Conservation (phyloP, 2,113 vertebrate genomes). For the Andinoacara biseriatus region DNA sequence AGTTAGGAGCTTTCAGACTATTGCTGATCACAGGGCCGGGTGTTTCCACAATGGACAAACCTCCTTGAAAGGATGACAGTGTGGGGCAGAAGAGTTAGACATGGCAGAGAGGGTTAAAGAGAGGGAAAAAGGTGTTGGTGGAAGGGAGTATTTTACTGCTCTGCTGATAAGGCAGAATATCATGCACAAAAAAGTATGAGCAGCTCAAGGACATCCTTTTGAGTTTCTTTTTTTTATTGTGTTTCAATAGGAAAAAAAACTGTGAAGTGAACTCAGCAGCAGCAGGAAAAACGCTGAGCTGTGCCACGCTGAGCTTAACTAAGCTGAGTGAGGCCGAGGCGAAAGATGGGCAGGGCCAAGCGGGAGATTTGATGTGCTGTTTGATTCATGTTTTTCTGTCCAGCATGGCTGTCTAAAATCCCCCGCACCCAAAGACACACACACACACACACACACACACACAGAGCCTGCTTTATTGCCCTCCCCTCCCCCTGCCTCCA, state of each 20-base stretch:
- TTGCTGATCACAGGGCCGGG: background rate
- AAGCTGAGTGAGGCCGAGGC: conserved; percentile 40
- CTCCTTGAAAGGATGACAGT: conserved; percentile 18
- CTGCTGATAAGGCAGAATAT: conserved; percentile 67
- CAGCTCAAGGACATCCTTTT: conserved; percentile 75
- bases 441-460: conserved; percentile 5
- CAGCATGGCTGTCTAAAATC: conserved; percentile 14
- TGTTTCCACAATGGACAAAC: conserved; percentile 34
- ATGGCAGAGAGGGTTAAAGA: background rate
- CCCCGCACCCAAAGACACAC: background rate
- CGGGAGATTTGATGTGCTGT: conserved; percentile 57
- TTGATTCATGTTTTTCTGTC: conserved; percentile 66
- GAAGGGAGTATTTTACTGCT: conserved; percentile 31
- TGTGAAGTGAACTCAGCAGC: conserved; percentile 67
- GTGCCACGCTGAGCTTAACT: conserved; percentile 55
- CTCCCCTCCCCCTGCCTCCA: conserved; percentile 9
- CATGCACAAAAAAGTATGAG: conserved; percentile 55
- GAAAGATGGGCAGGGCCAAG: conserved; percentile 46
- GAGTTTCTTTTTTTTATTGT: conserved; percentile 54
- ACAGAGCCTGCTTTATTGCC: background rate
- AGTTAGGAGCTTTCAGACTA: background rate
- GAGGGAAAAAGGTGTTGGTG: background rate
- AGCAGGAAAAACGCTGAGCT: conserved; percentile 63
- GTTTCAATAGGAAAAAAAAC: conserved; percentile 40
- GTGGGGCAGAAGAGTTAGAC: conserved; percentile 7